Base-by-base conservation (phyloP, 2,888 invertebrate genomes). In the Limnephilus marmoratus region DNA sequence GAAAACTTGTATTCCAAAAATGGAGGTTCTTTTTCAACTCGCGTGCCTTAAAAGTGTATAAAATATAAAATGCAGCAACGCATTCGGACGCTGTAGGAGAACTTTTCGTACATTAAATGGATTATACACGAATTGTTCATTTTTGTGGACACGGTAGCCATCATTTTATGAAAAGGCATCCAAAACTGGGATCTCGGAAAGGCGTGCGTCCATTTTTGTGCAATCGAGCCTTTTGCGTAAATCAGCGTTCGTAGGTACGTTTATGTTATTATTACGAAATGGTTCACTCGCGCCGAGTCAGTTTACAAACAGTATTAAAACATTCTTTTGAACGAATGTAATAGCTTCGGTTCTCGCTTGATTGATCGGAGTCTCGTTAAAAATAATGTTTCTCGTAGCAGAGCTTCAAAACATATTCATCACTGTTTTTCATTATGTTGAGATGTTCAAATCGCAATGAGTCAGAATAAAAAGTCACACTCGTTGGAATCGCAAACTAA, bases 1-100 rank as follows among this genome's bases (percentile, higher is more conserved):
- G 90, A 87, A 91, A 91, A 91, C 87, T 80, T 41, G 91, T 91
- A 81, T 91, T 86, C 91, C 91, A 80, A 81, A 91, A 53, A 87
- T 80, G 91, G 91, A 53, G 85, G 49, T 41, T 81, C 91, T 86
- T 86, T 80, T 86, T 81, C 90, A 80, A 81, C 91, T 81, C 29
- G 81, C 29, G 86, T 87, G 83, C 85, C 91, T 91, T 91, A 91
- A 91, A 91, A 86, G 91, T 81, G 53, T 45, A 85, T 90, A 90
- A 90, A 85, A 90, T 90, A 53, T 90, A 85, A 85, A 90, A 90
- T 83, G 83, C 81, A 85, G 68, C 85, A 34, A 13, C 68, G 81
- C 85, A 37, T 90, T 90, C 90, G 53, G 31, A 45, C 68, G 45
- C 45, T 81, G 90, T 12, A 18, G 37, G 31, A 81, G 81, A 81